These are phyloP conservation scores for Pao palembangensis DNA, from an alignment of 2,113 vertebrate species.

Conservation along the genomic window DNA sequence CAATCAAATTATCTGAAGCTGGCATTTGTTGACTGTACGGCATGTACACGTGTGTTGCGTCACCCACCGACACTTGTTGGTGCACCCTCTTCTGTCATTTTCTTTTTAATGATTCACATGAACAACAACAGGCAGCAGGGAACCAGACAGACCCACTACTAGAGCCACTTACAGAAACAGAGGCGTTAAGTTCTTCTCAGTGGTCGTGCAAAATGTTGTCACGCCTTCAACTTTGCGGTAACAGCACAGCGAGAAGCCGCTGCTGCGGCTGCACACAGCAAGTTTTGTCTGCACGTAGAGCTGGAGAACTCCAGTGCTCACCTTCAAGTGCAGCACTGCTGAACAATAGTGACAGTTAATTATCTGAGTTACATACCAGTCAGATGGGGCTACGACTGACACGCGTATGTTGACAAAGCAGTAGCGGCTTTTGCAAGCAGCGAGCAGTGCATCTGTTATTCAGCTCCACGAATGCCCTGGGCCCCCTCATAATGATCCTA, in stretches of 20 bases:
- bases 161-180: slow-evolving; percentile 31
- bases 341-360: slow-evolving; percentile 75
- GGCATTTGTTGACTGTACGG: slow-evolving; percentile 52
- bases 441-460: slow-evolving; percentile 56
- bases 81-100: too few species aligned
- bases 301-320: slow-evolving; percentile 58
- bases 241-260: slow-evolving; percentile 41
- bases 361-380: slow-evolving; percentile 72
- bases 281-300: slow-evolving; percentile 53
- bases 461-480: slow-evolving; percentile 62
- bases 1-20: slow-evolving; percentile 74
- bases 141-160: slow-evolving; percentile 9
- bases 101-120: slow-evolving; percentile 1
- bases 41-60: slow-evolving; percentile 24
- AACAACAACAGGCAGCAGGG: slow-evolving; percentile 6
- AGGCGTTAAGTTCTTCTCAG: slow-evolving; percentile 21
- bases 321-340: slow-evolving; percentile 61
- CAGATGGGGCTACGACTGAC: slow-evolving; percentile 61
- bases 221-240: slow-evolving; percentile 37
- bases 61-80: background rate
- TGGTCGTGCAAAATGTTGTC: slow-evolving; percentile 15
- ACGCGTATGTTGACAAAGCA: slow-evolving; percentile 65
- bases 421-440: slow-evolving; percentile 67
- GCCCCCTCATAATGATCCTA: slow-evolving; percentile 74
- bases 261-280: slow-evolving; percentile 39